Conservation (phyloP, 2,888 invertebrate species). For the Drosophila mettleri region DNA sequence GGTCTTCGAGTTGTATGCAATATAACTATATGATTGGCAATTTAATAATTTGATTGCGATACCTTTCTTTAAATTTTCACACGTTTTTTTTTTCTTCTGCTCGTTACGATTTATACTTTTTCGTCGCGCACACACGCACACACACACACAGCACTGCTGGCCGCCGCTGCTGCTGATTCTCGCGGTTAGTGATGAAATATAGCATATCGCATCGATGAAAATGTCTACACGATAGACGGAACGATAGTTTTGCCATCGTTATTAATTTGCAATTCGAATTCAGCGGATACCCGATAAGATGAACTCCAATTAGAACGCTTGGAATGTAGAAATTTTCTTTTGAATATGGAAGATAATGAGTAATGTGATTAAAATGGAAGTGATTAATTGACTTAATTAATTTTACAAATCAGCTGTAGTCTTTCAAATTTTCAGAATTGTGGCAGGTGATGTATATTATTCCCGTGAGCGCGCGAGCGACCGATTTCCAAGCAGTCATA, state of each 20-base stretch:
- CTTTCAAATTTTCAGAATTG: background rate
- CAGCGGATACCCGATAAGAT: background rate
- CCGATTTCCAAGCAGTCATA: background rate
- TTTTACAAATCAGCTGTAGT: background rate
- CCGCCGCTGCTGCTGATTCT: conserved; percentile 56
- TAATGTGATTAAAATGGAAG: background rate
- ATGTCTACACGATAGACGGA: conserved; percentile 16
- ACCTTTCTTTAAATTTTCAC: conserved; percentile 74
- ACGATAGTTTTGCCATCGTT: conserved; percentile 17
- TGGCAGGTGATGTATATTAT: background rate
- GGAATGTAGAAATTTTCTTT: background rate
- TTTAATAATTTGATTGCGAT: conserved; percentile 42
- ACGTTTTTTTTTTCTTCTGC: conserved; percentile 74
- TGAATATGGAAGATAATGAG: background rate
- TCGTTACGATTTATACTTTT: conserved; percentile 77
- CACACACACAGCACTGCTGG: conserved; percentile 63
- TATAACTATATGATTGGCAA: conserved; percentile 11
- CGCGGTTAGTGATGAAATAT: conserved; percentile 47
- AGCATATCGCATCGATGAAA: conserved; percentile 44
- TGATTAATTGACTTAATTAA: background rate
- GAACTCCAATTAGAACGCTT: background rate
- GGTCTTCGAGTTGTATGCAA: conserved; percentile 26
- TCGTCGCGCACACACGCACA: conserved; percentile 71
- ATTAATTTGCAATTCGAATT: conserved; percentile 21
- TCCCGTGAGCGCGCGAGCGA: background rate